Evolutionary conservation across 1,140 invertebrate genomes (phyloP), one percentile per base, ranked within the genome.

Genomic region (Leptinotarsa defecta): DNA sequence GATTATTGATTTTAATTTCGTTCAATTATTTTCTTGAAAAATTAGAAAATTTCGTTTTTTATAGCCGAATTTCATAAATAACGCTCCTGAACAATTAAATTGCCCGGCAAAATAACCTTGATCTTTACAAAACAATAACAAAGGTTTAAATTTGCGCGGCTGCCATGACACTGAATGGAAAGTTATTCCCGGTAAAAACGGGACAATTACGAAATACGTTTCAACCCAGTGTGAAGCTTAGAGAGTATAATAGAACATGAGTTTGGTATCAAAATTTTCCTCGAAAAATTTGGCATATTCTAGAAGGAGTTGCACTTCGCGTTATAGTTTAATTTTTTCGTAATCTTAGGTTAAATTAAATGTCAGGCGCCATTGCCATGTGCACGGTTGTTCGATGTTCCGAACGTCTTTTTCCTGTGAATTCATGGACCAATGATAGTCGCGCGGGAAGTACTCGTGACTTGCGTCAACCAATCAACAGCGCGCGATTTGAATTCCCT

Each of bases 401-500:
- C 71, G 64, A 43, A 64, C 61, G 72, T 64, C 20, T 71, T 62
- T 70, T 71, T 74, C 64, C 68, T 71, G 49, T 76, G 71, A 71
- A 76, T 79, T 67, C 67, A 49, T 22, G 73, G 68, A 19, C 84
- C 84, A 85, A 85, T 85, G 52, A 68, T 15, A 61, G 4, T 63
- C 48, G 71, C 77, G 81, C 82, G 81, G 81, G 81, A 82, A 82
- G 78, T 74, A 71, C 81, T 79, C 84, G 83, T 84, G 83, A 84
- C 80, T 73, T 68, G 24, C 24, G 73, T 48, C 43, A 13, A 63
- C 84, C 84, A 85, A 85, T 84, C 24, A 68, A 5, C 49, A 76
- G 72, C 74, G 69, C 57, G 74, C 76, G 79, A 84, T 85, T 85
- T 85, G 84, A 85, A 85, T 83, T 84, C 83, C 82, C 81, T 84